These are phyloP conservation scores for Acleris sparsana DNA, from an alignment of 2,888 invertebrate species.

Conservation along the genomic window DNA sequence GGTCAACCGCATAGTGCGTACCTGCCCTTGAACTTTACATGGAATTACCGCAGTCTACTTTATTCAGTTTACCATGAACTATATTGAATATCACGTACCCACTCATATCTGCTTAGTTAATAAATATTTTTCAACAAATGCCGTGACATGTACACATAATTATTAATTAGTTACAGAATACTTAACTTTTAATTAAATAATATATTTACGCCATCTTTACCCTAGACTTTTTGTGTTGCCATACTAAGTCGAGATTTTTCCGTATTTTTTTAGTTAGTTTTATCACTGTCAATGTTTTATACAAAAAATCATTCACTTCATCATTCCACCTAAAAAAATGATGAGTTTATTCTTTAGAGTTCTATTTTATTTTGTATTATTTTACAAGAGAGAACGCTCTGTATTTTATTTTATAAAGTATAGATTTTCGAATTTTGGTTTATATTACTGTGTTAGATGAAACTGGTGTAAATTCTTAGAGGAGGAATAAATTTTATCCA, in stretches of 20 bases:
- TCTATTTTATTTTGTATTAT: constrained; percentile 10
- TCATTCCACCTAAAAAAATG: constrained; percentile 20
- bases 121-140: constrained; percentile 39
- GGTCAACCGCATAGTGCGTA: no score
- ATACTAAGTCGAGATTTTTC: constrained; percentile 15
- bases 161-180: constrained; percentile 24
- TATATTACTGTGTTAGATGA: constrained; percentile 15
- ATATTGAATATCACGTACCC: constrained; percentile 62
- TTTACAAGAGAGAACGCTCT: constrained; percentile 24
- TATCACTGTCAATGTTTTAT: constrained; percentile 24
- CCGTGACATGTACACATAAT: constrained; percentile 21
- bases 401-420: constrained; percentile 33
- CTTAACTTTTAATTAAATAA: constrained; percentile 2
- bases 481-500: constrained; percentile 29
- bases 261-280: constrained; percentile 3
- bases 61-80: constrained; percentile 18
- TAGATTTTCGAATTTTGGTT: constrained; percentile 26
- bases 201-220: constrained; percentile 24
- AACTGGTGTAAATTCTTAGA: constrained; percentile 30
- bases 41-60: not conserved
- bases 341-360: constrained; percentile 15
- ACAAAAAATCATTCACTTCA: constrained; percentile 13
- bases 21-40: no score
- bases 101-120: constrained; percentile 79
- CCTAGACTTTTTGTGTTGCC: constrained; percentile 30